Conservation (phyloP, 1,140 invertebrate genomes). For the Hyles vespertilio region DNA sequence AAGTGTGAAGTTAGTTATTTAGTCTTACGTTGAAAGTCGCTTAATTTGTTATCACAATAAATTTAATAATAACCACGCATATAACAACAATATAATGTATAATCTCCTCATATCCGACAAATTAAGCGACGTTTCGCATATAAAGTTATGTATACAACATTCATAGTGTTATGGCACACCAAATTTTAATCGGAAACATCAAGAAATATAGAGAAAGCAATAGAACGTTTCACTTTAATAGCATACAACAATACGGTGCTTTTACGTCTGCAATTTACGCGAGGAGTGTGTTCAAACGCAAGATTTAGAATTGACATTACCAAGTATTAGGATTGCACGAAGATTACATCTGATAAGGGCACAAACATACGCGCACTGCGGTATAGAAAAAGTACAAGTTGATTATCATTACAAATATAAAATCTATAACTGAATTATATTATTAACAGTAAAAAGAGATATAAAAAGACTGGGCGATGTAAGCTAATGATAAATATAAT, state of each 20-base stretch:
- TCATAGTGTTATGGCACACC: constrained; percentile 15
- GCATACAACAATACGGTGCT: too few species aligned
- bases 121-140: too few species aligned
- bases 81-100: too few species aligned
- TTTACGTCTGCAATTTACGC: not conserved
- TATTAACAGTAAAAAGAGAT: constrained; percentile 5
- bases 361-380: constrained; percentile 1
- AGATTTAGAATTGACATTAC: too few species aligned
- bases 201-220: constrained; percentile 4
- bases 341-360: not conserved
- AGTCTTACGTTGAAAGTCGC: constrained; percentile 2
- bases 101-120: too few species aligned
- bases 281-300: too few species aligned
- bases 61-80: too few species aligned
- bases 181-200: constrained; percentile 13
- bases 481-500: too few species aligned
- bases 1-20: not conserved
- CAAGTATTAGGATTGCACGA: too few species aligned
- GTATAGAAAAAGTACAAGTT: too few species aligned
- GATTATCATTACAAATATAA: constrained; percentile 5
- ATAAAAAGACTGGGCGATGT: constrained; percentile 1
- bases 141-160: not conserved
- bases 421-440: constrained; percentile 1
- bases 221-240: constrained; percentile 1
- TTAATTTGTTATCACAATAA: not conserved